Base-by-base conservation (phyloP, 2,888 invertebrate species). In the Chorisops tibialis region DNA sequence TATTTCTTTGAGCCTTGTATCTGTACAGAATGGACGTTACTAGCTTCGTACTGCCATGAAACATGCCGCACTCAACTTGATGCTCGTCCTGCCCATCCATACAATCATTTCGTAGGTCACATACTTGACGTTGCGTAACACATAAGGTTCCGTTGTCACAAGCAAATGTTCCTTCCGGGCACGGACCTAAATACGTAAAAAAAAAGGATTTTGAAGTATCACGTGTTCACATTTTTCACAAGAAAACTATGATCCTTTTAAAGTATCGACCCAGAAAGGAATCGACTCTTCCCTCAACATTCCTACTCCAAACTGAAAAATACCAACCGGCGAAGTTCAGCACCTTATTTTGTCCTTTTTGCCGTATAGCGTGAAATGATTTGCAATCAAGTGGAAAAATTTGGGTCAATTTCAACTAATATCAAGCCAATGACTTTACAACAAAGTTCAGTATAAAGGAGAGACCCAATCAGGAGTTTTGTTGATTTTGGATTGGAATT, bases 91-190 rank as follows among this genome's bases (percentile, higher is more conserved):
- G 70, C 67, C 71, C 71, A 77, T 77, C 70, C 68, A 58, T 63
- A 67, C 85, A 85, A 68, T 84, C 81, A 5, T 6, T 14, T 43
- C 74, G 69, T 9, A 75, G 73, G 70, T 84, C 79, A 71, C 85
- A 85, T 73, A 82, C 80, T 65, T 78, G 76, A 64, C 79, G 77
- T 71, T 83, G 83, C 7, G 81, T 79, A 61, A 83, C 77, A 70
- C 84, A 85, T 61, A 75, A 68, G 6, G 78, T 75, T 56, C 78
- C 81, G 69, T 81, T 81, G 64, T 75, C 73, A 68, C 85, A 85
- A 47, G 79, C 74, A 70, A 83, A 82, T 49, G 81, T 81, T 68
- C 82, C 83, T 75, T 70, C 75, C 73, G 82, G 81, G 69, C 83
- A 83, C 41, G 77, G 72, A 67, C 81, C 83, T 83, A 70, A 43